Percentiles rank a stretch among this genome's conserved stretches.
phyloP scores from a whole-genome alignment of 2,113 vertebrate species.

The Catagonus wagneri region DNA sequence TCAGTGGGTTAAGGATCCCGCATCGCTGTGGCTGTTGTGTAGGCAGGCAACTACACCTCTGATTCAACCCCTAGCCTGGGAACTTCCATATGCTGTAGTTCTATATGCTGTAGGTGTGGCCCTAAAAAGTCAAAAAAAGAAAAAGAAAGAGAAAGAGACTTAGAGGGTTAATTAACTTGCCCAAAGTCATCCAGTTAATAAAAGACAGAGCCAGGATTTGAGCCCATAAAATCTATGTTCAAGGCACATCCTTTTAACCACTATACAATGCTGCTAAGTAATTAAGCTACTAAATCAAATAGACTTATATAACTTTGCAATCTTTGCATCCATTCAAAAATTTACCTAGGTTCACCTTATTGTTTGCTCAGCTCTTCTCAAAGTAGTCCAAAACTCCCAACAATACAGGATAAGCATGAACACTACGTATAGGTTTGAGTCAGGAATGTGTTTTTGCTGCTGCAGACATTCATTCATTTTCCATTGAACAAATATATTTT shows the following conservation, averaged over 20 bases:
- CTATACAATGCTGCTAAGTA: background rate
- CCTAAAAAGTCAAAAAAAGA: background rate
- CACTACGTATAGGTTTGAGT: background rate
- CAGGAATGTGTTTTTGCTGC: background rate
- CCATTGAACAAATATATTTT: background rate
- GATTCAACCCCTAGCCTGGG: too few species aligned
- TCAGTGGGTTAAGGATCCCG: too few species aligned
- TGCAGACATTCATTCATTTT: background rate
- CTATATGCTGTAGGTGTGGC: too few species aligned
- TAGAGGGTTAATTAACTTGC: background rate
- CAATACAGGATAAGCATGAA: background rate
- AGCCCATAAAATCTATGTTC: background rate
- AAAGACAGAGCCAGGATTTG: background rate
- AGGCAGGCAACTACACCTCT: too few species aligned
- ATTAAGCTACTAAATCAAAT: conserved; percentile 35
- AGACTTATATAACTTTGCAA: background rate
- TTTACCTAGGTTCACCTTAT: background rate
- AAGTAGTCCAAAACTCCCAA: background rate
- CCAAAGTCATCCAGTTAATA: background rate
- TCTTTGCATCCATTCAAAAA: background rate
- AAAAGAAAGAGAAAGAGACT: conserved; percentile 19
- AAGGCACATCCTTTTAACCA: background rate
- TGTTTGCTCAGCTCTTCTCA: background rate
- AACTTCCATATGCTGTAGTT: too few species aligned
- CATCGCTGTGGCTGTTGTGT: too few species aligned